These are phyloP conservation scores for Chloropsis cyanopogon DNA, from an alignment of 2,113 vertebrate genomes.

Conservation along the genomic window DNA sequence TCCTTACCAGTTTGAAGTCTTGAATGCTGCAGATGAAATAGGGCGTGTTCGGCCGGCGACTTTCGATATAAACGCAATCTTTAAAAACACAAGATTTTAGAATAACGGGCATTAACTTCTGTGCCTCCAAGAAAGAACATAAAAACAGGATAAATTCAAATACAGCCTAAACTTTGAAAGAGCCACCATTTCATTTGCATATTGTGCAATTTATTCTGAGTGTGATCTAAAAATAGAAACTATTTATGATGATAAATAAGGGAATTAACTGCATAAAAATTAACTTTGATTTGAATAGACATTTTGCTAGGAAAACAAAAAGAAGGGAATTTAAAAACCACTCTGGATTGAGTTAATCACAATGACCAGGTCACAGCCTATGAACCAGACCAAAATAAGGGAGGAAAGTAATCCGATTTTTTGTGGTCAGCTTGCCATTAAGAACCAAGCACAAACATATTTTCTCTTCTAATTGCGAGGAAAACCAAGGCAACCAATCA, in stretches of 20 bases:
- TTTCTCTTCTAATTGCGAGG: conserved; percentile 58
- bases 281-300: not conserved
- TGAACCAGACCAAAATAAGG: conserved; percentile 40
- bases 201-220: not conserved
- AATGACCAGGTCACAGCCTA: conserved; percentile 14
- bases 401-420: conserved; percentile 26
- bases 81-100: conserved; percentile 68
- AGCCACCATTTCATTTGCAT: conserved; percentile 28
- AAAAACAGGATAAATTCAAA: conserved; percentile 27
- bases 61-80: conserved; percentile 99
- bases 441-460: not conserved
- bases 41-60: conserved; percentile 94
- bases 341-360: not conserved
- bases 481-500: conserved; percentile 51
- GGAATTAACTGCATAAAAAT: not conserved
- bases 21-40: conserved; percentile 99
- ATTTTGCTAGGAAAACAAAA: conserved; percentile 23
- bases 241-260: conserved; percentile 19
- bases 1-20: conserved; percentile 99
- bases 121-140: conserved; percentile 18
- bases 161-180: conserved; percentile 52
- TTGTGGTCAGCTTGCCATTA: not conserved
- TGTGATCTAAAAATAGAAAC: not conserved
- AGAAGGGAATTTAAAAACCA: not conserved
- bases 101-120: conserved; percentile 62